phyloP scores from a whole-genome alignment of 2,797 vertebrate genomes.

The Hozukius guyotensis region DNA sequence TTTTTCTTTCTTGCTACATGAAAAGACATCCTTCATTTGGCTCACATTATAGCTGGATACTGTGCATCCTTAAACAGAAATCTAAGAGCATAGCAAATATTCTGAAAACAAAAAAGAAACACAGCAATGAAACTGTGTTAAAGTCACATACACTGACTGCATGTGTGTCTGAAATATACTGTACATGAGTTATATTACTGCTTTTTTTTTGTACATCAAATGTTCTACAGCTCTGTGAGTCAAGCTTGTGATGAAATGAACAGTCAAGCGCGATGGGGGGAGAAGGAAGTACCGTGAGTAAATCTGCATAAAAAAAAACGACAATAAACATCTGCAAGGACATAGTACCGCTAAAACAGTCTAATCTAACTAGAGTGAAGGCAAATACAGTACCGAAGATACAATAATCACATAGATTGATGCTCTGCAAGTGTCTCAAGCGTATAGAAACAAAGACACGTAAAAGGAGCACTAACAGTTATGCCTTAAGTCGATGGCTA shows the following conservation, averaged over 20 bases:
- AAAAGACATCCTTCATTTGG: conserved; percentile 81
- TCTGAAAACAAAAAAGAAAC: conserved; percentile 33
- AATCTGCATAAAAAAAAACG: conserved; percentile 33
- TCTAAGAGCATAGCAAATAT: conserved; percentile 59
- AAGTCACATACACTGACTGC: conserved; percentile 60
- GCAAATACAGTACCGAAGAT: conserved; percentile 74
- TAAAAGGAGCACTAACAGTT: conserved; percentile 71
- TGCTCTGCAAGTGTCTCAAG: conserved; percentile 60
- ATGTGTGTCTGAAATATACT: conserved; percentile 67
- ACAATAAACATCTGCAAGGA: conserved; percentile 57
- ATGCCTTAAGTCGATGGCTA: conserved; percentile 70
- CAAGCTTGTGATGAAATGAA: conserved; percentile 69
- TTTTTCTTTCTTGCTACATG: conserved; percentile 71
- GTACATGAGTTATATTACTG: conserved; percentile 68
- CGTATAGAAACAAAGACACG: conserved; percentile 56
- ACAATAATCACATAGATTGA: conserved; percentile 64
- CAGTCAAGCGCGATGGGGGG: conserved; percentile 52
- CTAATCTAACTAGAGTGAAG: conserved; percentile 63
- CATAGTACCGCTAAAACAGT: conserved; percentile 59
- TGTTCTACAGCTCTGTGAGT: conserved; percentile 71
- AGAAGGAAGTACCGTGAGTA: conserved; percentile 62
- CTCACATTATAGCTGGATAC: conserved; percentile 73
- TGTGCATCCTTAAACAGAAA: conserved; percentile 60
- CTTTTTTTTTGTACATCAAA: conserved; percentile 63
- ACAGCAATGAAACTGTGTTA: conserved; percentile 44